A percentile compares a stretch with the other conserved stretches of the same genome.
phyloP scores from a whole-genome alignment of 2,888 invertebrate genomes.

The Corbicula japonica region DNA sequence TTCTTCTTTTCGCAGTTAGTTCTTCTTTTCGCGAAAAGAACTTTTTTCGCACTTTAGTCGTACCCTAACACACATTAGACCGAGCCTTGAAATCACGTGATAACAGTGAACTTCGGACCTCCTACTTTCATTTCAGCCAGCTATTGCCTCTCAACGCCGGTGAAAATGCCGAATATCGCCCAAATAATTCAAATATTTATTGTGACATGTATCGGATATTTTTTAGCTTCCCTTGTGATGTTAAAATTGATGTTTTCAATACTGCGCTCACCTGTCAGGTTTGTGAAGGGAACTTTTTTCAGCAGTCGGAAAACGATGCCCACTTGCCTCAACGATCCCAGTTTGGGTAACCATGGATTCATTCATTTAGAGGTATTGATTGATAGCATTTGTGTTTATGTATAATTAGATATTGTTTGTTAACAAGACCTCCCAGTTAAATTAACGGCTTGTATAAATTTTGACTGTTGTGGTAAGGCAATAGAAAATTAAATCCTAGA shows the following conservation, averaged over 20 bases:
- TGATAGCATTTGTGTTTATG: too few species aligned
- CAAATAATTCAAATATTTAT: conserved; percentile 29
- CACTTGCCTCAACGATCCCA: conserved; percentile 70
- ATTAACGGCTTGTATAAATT: too few species aligned
- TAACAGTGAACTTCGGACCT: conserved; percentile 4
- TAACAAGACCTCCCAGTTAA: too few species aligned
- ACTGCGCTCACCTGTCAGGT: conserved; percentile 58
- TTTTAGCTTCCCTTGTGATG: conserved; percentile 43
- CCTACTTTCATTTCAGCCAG: conserved; percentile 10
- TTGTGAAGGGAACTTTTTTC: conserved; percentile 47
- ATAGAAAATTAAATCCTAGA: too few species aligned
- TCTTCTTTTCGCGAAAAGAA: too few species aligned
- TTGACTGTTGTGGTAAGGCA: too few species aligned
- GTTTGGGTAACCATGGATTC: conserved; percentile 71
- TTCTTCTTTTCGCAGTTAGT: too few species aligned
- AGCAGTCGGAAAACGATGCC: conserved; percentile 70
- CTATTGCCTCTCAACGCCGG: not conserved
- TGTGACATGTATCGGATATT: conserved; percentile 51
- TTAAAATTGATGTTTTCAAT: conserved; percentile 41
- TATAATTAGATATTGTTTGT: too few species aligned
- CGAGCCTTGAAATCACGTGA: not conserved
- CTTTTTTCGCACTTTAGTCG: too few species aligned
- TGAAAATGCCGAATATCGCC: conserved; percentile 25
- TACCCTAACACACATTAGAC: too few species aligned
- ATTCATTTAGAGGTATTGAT: conserved; percentile 72